Percentiles rank a stretch among this genome's conserved stretches.
Conservation (phyloP, 1,140 invertebrate genomes). For the Proales similis region DNA sequence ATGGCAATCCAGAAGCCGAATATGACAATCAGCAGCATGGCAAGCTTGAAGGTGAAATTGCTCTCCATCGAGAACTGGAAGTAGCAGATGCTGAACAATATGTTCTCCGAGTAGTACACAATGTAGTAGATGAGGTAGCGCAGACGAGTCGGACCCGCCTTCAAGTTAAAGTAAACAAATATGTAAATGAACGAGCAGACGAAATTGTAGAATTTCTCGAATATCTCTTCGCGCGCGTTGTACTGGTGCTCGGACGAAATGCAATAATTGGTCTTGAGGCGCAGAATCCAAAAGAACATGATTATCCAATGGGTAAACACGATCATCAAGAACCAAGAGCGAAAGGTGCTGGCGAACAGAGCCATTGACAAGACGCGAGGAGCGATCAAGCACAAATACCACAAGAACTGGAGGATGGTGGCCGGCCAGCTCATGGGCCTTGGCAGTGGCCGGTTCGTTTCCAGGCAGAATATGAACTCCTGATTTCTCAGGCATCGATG, state of each 20-base stretch:
- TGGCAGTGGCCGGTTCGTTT: constrained; percentile 29
- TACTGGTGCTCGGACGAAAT: constrained; percentile 18
- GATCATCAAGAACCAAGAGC: constrained; percentile 37
- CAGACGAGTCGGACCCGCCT: constrained; percentile 13
- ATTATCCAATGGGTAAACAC: constrained; percentile 29
- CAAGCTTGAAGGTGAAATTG: constrained; percentile 28
- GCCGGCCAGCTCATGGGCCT: constrained; percentile 14
- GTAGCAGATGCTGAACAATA: constrained; percentile 29
- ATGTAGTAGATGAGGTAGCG: constrained; percentile 25
- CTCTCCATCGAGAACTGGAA: constrained; percentile 16
- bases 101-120: constrained; percentile 32
- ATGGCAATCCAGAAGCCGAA: constrained; percentile 37
- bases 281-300: constrained; percentile 36
- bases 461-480: constrained; percentile 22
- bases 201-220: constrained; percentile 36
- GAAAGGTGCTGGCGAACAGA: constrained; percentile 32
- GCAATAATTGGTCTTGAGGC: constrained; percentile 32
- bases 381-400: constrained; percentile 34
- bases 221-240: constrained; percentile 24
- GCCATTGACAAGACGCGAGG: constrained; percentile 31
- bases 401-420: constrained; percentile 31
- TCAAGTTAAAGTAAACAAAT: constrained; percentile 36
- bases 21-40: constrained; percentile 14
- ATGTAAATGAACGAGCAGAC: constrained; percentile 37
- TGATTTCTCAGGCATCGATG: constrained; percentile 21